phyloP scores from a whole-genome alignment of 2,797 vertebrate genomes.

The Liasis olivaceus region DNA sequence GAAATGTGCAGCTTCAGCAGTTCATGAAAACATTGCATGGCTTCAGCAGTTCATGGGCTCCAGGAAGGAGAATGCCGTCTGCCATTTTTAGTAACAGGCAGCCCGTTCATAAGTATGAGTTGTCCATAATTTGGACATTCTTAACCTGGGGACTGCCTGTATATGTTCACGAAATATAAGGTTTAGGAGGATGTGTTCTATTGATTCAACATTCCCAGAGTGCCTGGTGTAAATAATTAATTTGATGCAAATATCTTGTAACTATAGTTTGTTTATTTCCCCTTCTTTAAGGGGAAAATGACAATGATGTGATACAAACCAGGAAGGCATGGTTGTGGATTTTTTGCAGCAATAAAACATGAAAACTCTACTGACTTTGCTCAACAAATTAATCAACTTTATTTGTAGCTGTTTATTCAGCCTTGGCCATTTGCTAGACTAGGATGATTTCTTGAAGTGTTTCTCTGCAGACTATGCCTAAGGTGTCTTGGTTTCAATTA shows the following conservation, averaged over 20 bases:
- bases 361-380: neutral
- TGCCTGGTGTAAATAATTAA: neutral
- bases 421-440: neutral
- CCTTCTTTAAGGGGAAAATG: neutral
- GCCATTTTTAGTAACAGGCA: too few relatives aligned
- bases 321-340: neutral
- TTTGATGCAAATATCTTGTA: neutral
- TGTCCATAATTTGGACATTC: too few relatives aligned
- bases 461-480: neutral
- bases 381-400: neutral
- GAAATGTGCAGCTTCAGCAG: too few relatives aligned
- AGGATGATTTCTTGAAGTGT: neutral
- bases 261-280: neutral
- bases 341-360: neutral
- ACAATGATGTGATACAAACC: neutral
- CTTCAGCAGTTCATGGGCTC: too few relatives aligned
- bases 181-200: too few relatives aligned
- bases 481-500: conserved; percentile 27
- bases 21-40: too few relatives aligned
- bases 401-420: neutral
- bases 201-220: neutral
- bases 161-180: too few relatives aligned
- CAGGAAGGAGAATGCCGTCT: too few relatives aligned
- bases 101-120: too few relatives aligned
- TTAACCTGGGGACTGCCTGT: too few relatives aligned